These are phyloP conservation scores for Drosophila cracens DNA, from an alignment of 2,888 invertebrate genomes.

Conservation along the genomic window DNA sequence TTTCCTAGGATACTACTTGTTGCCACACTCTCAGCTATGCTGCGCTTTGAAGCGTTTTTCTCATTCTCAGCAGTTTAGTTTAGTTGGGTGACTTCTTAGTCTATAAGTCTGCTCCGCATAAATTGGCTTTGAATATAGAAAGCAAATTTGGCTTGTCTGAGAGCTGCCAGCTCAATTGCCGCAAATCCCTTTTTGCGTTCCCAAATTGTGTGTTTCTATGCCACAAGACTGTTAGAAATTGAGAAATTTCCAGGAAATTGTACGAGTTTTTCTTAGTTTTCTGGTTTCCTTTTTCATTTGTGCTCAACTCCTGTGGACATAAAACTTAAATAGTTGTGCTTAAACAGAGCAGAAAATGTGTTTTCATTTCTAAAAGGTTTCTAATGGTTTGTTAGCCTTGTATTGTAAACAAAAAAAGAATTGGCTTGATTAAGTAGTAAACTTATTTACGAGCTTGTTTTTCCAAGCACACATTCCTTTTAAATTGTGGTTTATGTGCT, in stretches of 20 bases:
- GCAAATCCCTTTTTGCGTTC: not conserved
- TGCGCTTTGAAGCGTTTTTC: not conserved
- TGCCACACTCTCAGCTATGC: not conserved
- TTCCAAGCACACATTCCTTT: constrained; percentile 2
- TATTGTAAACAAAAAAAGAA: not conserved
- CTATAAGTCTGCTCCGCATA: too few relatives aligned
- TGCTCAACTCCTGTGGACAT: not conserved
- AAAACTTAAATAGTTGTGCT: not conserved
- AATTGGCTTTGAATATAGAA: too few relatives aligned
- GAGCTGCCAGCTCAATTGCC: not conserved
- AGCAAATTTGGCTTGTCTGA: not conserved
- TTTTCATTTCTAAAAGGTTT: not conserved
- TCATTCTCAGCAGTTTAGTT: not conserved
- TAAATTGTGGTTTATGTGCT: constrained; percentile 32
- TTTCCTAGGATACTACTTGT: not conserved
- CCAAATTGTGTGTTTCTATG: not conserved
- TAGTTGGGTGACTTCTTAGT: not conserved
- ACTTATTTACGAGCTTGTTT: constrained; percentile 30
- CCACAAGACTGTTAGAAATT: not conserved
- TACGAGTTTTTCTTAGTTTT: not conserved
- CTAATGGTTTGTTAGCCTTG: not conserved
- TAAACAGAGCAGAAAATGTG: not conserved
- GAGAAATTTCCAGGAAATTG: not conserved
- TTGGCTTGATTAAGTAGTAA: constrained; percentile 38
- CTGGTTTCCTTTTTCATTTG: not conserved